Conservation (phyloP, 2,113 vertebrate species). For the Gallinago paraguaiae region DNA sequence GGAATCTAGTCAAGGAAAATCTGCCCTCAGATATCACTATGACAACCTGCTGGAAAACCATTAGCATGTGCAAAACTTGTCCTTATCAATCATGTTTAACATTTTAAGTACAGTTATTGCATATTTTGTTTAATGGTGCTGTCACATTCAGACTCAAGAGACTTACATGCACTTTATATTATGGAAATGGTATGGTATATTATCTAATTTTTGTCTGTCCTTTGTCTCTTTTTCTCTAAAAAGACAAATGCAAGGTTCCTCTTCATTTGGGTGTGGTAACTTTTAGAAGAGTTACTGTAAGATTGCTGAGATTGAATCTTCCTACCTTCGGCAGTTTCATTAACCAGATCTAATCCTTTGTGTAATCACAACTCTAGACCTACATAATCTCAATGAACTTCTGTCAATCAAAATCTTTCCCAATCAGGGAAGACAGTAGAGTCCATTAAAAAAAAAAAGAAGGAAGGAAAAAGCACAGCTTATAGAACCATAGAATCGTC, state of each 20-base stretch:
- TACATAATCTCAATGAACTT: not conserved
- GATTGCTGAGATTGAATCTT: not conserved
- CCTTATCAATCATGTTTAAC: not conserved
- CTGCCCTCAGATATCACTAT: not conserved
- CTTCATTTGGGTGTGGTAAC: not conserved
- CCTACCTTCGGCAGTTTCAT: not conserved
- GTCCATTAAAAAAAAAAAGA: not conserved
- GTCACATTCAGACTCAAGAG: not conserved
- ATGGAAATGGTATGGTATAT: not conserved
- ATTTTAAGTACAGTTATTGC: not conserved
- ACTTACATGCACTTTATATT: not conserved
- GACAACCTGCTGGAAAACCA: not conserved
- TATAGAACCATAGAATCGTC: too few relatives aligned
- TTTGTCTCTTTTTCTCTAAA: not conserved
- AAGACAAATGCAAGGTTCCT: not conserved
- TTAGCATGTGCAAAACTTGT: not conserved
- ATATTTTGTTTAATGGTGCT: not conserved
- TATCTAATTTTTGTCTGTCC: not conserved
- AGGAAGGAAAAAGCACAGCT: not conserved
- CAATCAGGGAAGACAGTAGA: not conserved
- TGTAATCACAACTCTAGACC: not conserved
- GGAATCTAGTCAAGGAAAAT: not conserved
- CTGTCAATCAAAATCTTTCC: not conserved
- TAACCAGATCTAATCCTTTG: not conserved
- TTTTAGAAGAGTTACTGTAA: not conserved